A percentile compares a stretch with the other conserved stretches of the same genome.
phyloP scores from a whole-genome alignment of 1,140 invertebrate genomes.

The Himalopsyche phryganea region DNA sequence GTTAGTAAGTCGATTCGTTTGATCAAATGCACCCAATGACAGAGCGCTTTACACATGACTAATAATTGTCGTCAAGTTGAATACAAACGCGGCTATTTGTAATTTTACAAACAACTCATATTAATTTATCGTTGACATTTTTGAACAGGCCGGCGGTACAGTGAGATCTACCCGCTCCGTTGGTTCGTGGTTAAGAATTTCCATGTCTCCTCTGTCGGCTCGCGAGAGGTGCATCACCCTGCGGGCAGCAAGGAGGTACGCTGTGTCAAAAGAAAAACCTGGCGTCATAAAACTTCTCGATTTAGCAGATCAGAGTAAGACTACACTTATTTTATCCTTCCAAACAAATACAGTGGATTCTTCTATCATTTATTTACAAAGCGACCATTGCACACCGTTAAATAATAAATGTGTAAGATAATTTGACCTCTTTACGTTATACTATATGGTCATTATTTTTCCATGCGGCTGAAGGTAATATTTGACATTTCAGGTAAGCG shows the following conservation, averaged over 20 bases:
- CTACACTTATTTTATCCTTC: conserved; percentile 7
- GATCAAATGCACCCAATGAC: neutral
- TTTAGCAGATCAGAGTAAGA: conserved; percentile 47
- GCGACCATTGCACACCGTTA: neutral
- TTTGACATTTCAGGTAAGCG: conserved; percentile 40
- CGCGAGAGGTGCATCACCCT: conserved; percentile 46
- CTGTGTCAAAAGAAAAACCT: conserved; percentile 43
- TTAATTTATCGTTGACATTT: neutral
- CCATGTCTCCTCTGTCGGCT: conserved; percentile 38
- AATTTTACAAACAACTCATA: neutral
- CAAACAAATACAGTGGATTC: neutral
- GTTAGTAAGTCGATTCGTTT: conserved; percentile 36
- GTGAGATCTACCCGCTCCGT: conserved; percentile 38
- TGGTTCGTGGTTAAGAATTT: conserved; percentile 40
- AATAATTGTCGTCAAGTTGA: neutral
- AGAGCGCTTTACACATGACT: neutral
- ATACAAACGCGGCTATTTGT: neutral
- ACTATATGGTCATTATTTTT: neutral
- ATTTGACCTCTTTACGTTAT: neutral
- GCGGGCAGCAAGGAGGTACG: conserved; percentile 42
- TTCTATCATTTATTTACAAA: neutral
- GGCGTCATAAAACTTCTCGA: conserved; percentile 45
- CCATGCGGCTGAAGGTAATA: too few relatives aligned
- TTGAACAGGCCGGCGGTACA: conserved; percentile 36
- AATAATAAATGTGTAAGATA: neutral